These are phyloP conservation scores for Centroberyx gerrardi DNA, from an alignment of 2,797 vertebrate species.

Conservation along the genomic window DNA sequence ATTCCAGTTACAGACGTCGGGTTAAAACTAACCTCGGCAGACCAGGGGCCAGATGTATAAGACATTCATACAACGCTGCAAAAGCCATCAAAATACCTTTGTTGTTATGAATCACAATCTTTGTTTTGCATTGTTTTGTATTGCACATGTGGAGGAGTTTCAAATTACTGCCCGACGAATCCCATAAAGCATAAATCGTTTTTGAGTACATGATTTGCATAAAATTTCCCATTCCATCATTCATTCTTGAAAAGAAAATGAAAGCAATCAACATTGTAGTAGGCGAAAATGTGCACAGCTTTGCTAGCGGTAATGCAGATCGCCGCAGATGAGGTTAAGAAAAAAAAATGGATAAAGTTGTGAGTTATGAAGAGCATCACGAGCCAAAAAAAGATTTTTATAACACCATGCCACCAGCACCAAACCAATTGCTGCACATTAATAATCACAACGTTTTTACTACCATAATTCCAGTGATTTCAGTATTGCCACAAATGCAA, in stretches of 20 bases:
- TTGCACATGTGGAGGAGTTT: constrained; percentile 20
- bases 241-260: constrained; percentile 28
- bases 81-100: not conserved
- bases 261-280: constrained; percentile 10
- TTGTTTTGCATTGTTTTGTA: constrained; percentile 29
- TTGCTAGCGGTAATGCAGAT: no score
- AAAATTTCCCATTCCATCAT: constrained; percentile 26
- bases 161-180: constrained; percentile 22
- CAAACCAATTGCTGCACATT: not conserved
- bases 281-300: no score
- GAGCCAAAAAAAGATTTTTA: not conserved
- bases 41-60: not conserved
- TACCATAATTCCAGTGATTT: not conserved
- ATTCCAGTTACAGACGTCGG: not conserved
- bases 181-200: not conserved
- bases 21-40: not conserved
- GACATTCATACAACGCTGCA: constrained; percentile 2
- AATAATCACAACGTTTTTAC: not conserved
- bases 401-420: not conserved
- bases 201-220: constrained; percentile 34
- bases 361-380: no score
- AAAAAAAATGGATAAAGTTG: no score
- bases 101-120: constrained; percentile 16
- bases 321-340: no score
- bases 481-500: constrained; percentile 3